Evolutionary conservation across 2,797 vertebrate genomes (phyloP).

Genomic region (Stomatorhinus walkeri): DNA sequence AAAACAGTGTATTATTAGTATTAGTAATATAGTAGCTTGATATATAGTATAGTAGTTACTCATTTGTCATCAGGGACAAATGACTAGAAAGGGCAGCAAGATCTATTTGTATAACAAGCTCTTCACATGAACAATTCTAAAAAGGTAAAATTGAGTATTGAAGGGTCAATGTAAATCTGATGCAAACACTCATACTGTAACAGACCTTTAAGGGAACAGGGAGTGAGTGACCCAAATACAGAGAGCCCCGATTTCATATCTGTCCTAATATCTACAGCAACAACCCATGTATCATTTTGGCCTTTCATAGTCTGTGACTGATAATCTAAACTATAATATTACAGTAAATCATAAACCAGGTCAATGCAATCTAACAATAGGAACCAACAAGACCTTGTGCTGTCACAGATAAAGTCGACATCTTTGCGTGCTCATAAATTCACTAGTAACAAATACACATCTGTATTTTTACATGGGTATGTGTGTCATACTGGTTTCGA

Average conservation of each 20-base stretch:
- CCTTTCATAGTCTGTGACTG: neutral
- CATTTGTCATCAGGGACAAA: neutral
- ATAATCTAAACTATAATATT: neutral
- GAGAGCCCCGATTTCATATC: neutral
- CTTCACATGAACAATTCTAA: neutral
- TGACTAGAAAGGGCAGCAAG: neutral
- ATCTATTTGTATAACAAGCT: neutral
- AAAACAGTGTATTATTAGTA: neutral
- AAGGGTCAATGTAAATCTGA: neutral
- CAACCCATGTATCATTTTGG: conserved; percentile 9
- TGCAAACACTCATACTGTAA: neutral
- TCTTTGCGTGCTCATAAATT: neutral
- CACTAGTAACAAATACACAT: neutral
- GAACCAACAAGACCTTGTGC: neutral
- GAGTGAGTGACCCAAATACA: neutral
- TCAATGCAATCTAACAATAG: neutral
- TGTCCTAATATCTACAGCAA: neutral
- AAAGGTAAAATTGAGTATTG: neutral
- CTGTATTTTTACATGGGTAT: neutral
- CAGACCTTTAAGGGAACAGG: neutral
- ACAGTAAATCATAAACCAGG: conserved; percentile 2
- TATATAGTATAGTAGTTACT: neutral
- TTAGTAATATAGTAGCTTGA: conserved; percentile 1
- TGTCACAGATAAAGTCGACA: neutral
- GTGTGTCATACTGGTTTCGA: neutral